These are phyloP conservation scores for Drosophila hawaiiensis DNA, from an alignment of 2,888 invertebrate species.

Conservation along the genomic window DNA sequence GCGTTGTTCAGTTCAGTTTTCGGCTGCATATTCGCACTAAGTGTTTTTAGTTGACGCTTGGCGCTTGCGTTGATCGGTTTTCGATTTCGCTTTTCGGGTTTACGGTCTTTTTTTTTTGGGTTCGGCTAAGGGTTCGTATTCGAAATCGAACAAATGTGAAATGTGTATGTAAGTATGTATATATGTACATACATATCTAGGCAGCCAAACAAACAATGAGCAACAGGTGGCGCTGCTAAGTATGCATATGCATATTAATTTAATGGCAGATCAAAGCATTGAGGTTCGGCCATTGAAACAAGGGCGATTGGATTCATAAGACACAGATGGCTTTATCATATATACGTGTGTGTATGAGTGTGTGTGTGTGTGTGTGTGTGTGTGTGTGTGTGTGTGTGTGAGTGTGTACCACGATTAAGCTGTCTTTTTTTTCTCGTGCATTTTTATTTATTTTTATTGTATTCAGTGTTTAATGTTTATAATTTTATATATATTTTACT, in stretches of 20 bases:
- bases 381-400: conserved; percentile 4
- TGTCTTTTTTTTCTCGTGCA: neutral
- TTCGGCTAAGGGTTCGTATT: conserved; percentile 1
- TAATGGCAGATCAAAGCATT: conserved; percentile 12
- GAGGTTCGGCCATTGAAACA: conserved; percentile 12
- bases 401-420: conserved; percentile 5
- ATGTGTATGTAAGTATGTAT: conserved; percentile 5
- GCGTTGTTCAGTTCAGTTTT: conserved; percentile 26
- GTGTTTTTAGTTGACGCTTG: conserved; percentile 1
- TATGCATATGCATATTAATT: neutral
- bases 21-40: neutral
- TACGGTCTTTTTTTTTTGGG: neutral
- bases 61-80: neutral
- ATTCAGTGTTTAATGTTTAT: neutral
- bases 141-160: conserved; percentile 12
- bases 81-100: neutral
- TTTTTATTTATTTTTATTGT: neutral
- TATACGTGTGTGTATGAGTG: neutral
- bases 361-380: conserved; percentile 3
- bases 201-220: neutral
- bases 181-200: neutral
- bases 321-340: neutral
- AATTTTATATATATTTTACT: neutral
- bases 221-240: neutral
- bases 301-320: conserved; percentile 17